Conservation (phyloP, 2,797 vertebrate species). For the Clarias platycephalus region DNA sequence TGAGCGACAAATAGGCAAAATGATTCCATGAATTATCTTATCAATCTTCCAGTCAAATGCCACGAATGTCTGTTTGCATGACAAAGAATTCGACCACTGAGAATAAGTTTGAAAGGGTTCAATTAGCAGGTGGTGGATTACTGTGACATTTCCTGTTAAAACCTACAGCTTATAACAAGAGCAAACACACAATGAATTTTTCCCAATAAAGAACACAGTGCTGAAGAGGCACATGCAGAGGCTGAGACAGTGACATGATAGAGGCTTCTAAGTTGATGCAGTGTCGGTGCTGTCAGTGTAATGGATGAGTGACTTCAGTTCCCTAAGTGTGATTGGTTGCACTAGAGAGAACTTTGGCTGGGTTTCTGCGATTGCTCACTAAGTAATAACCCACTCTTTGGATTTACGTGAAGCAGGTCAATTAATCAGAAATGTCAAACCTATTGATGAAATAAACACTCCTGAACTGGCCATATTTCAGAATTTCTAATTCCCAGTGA, state of each 20-base stretch:
- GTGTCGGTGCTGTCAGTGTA: slow-evolving; percentile 36
- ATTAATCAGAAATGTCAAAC: slow-evolving; percentile 21
- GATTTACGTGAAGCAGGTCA: not conserved
- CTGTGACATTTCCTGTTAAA: slow-evolving; percentile 5
- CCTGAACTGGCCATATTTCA: not conserved
- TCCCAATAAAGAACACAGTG: slow-evolving; percentile 14
- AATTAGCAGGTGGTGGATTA: not conserved
- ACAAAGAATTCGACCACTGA: not conserved
- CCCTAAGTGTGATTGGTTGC: slow-evolving; percentile 13
- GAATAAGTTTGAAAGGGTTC: not conserved
- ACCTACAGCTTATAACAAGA: not conserved
- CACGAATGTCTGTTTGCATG: not conserved
- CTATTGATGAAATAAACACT: not conserved
- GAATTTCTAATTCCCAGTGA: not conserved
- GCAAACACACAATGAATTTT: slow-evolving; percentile 19
- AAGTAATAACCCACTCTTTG: not conserved
- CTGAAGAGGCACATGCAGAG: slow-evolving; percentile 21
- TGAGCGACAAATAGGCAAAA: slow-evolving; percentile 7
- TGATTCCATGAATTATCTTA: not conserved
- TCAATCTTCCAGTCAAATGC: not conserved
- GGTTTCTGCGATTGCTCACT: slow-evolving; percentile 16
- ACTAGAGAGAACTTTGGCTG: slow-evolving; percentile 9
- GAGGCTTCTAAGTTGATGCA: slow-evolving; percentile 27
- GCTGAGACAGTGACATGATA: slow-evolving; percentile 22
- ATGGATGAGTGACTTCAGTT: slow-evolving; percentile 44